Base-by-base conservation (phyloP, 2,113 vertebrate species). In the Emydocephalus ijimae region DNA sequence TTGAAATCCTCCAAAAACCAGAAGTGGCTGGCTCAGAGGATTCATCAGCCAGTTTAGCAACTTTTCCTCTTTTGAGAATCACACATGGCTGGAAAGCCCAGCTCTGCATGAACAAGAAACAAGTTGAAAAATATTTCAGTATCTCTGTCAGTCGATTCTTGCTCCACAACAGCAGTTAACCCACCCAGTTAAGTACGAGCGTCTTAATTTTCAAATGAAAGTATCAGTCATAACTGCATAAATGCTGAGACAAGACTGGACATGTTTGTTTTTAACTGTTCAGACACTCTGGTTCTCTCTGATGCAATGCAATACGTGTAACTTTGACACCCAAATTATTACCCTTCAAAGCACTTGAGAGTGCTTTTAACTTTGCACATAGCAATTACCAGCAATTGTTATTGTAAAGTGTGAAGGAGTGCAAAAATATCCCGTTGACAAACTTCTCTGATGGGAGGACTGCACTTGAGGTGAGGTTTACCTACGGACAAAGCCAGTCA, bases 221-320 rank as follows among this genome's bases (percentile, higher is more conserved):
- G 95, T 52, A 96, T 94, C 93, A 95, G 90, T 93, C 89, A 91
- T 88, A 48, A 85, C 81, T 39, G 61, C 88, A 57, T 91, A 87
- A 95, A 94, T 29, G 94, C 89, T 0, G 0, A 94, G 94, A 95
- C 96, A 97, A 93, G 97, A 96, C 97, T 93, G 96, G 96, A 96
- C 96, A 96, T 95, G 96, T 94, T 96, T 94, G 94, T 61, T 96
- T 97, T 96, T 95, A 96, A 95, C 95, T 91, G 96, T 96, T 96
- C 89, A 56, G 89, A 94, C 92, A 87, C 92, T 61, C 45, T 23
- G 14, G 6, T 48, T 95, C 90, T 95, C 95, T 94, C 93, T 92
- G 54, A 93, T 92, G 95, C 89, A 95, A 96, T 89, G 94, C 90
- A 91, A 95, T 90, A 94, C 92, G 94, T 34, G 52, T 56, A 93